These are phyloP conservation scores for Zosterops japonicus DNA, from an alignment of 2,113 vertebrate species.

Conservation along the genomic window DNA sequence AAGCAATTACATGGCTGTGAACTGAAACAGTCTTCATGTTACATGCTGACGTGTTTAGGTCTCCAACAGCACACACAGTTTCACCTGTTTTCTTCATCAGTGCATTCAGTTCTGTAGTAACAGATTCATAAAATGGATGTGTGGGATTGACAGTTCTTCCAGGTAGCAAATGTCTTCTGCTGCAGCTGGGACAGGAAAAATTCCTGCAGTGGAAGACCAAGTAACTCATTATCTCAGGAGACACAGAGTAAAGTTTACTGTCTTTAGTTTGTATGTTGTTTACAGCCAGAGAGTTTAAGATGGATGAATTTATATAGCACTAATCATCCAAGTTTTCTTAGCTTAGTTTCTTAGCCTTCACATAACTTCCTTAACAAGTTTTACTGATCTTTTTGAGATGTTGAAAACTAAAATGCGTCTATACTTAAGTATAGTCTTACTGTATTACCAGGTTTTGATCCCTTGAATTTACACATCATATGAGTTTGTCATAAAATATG, in stretches of 20 bases:
- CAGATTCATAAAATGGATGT: constrained; percentile 4
- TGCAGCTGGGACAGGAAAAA: not conserved
- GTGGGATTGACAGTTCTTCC: constrained; percentile 11
- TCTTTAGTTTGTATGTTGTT: not conserved
- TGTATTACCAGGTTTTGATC: not conserved
- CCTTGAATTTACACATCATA: not conserved
- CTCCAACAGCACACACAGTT: not conserved
- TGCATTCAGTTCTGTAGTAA: not conserved
- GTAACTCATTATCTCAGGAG: constrained; percentile 8
- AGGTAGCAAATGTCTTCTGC: constrained; percentile 43
- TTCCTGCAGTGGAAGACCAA: not conserved
- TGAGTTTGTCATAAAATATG: not conserved
- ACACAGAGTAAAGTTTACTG: not conserved
- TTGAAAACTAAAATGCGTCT: not conserved
- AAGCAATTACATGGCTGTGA: constrained; percentile 35
- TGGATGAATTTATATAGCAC: not conserved
- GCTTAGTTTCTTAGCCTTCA: not conserved
- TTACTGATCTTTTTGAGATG: not conserved
- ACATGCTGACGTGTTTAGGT: constrained; percentile 29
- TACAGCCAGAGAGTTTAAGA: not conserved
- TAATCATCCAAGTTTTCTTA: not conserved
- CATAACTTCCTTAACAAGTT: not conserved
- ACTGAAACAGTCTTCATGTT: constrained; percentile 35
- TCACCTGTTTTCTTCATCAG: constrained; percentile 61
- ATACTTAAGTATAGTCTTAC: not conserved